Percentiles rank a stretch among this genome's conserved stretches.
Evolutionary conservation across 2,888 invertebrate species (phyloP).

Genomic region (Cataglyphis altisquamis): DNA sequence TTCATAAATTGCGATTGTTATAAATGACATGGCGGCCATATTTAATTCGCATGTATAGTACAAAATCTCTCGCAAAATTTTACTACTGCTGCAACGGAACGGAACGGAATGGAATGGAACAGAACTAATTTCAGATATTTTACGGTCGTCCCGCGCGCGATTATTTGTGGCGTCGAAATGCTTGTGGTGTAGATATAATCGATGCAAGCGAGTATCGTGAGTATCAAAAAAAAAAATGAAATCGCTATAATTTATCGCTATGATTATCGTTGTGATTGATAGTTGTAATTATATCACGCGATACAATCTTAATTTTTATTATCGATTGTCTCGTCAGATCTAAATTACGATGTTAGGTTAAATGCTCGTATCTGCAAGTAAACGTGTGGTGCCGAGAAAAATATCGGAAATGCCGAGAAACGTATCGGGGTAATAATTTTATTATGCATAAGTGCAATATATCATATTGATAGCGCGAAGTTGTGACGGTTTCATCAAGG

Average conservation of each 20-base stretch:
- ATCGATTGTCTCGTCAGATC: background rate
- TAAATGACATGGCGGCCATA: background rate
- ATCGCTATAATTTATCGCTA: background rate
- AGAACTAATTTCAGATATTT: background rate
- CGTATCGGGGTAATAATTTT: background rate
- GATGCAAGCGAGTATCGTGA: background rate
- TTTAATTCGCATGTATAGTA: background rate
- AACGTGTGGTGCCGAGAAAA: background rate
- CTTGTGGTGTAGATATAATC: background rate
- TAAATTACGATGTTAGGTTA: background rate
- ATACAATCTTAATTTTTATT: background rate
- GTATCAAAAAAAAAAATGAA: background rate
- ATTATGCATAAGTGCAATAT: background rate
- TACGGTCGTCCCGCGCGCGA: background rate
- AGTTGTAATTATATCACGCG: background rate
- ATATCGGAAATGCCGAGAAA: background rate
- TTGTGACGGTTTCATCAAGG: background rate
- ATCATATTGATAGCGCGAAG: background rate
- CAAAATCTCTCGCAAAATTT: background rate
- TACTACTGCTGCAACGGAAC: background rate
- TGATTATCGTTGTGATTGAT: background rate
- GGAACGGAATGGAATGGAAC: background rate
- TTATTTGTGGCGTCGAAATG: background rate
- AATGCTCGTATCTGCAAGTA: background rate
- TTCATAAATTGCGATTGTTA: background rate